Conservation (phyloP, 2,888 invertebrate species). For the Tachina fera region DNA sequence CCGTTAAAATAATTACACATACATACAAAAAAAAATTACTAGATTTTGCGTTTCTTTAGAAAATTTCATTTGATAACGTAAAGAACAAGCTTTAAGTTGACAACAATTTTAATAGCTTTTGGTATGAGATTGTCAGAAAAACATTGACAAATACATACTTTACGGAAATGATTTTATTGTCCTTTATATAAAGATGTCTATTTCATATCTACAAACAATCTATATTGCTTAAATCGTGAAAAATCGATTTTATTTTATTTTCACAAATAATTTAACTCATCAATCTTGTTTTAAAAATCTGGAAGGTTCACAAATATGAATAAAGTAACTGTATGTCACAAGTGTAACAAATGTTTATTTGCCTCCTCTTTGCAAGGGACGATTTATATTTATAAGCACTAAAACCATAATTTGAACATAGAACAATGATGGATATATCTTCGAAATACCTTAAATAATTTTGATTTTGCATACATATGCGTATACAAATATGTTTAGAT, state of each 20-base stretch:
- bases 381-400: conserved; percentile 10
- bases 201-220: background rate
- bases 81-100: too few species aligned
- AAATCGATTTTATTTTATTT: background rate
- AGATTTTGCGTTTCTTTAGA: too few species aligned
- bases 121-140: too few species aligned
- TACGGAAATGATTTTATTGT: background rate
- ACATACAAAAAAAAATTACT: too few species aligned
- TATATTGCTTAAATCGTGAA: background rate
- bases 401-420: background rate
- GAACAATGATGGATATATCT: background rate
- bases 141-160: too few species aligned
- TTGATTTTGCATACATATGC: background rate
- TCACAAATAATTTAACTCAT: conserved; percentile 32
- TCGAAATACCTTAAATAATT: background rate
- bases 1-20: too few species aligned
- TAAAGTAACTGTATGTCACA: background rate
- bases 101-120: too few species aligned
- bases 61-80: too few species aligned
- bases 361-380: conserved; percentile 5
- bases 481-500: background rate
- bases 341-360: conserved; percentile 11
- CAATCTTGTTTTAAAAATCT: conserved; percentile 49
- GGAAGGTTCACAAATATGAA: background rate
- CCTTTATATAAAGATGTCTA: background rate